A percentile compares a stretch with the other conserved stretches of the same genome.
phyloP scores from a whole-genome alignment of 2,888 invertebrate genomes.

The Criorhina ranunculi region DNA sequence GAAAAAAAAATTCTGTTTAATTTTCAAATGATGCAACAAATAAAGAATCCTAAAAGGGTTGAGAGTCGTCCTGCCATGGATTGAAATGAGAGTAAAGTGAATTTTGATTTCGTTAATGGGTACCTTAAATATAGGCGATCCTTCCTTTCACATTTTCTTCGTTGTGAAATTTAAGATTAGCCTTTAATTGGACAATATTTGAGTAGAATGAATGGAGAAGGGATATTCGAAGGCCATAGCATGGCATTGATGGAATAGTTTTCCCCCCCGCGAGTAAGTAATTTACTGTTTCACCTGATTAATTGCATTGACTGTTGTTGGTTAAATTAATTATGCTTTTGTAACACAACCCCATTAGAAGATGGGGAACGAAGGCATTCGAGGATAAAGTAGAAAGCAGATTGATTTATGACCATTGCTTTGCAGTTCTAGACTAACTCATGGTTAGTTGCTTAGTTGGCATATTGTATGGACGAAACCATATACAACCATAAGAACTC shows the following conservation, averaged over 20 bases:
- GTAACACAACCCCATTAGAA: slow-evolving; percentile 2
- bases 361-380: not conserved
- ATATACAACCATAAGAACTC: not conserved
- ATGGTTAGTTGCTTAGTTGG: not conserved
- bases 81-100: slow-evolving; percentile 10
- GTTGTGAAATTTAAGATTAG: slow-evolving; percentile 7
- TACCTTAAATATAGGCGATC: not conserved
- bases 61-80: not conserved
- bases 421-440: slow-evolving; percentile 8
- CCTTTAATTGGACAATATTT: slow-evolving; percentile 12
- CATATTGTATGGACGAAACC: not conserved
- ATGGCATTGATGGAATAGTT: slow-evolving; percentile 30
- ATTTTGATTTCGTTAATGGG: slow-evolving; percentile 15
- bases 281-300: slow-evolving; percentile 65
- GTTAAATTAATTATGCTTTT: slow-evolving; percentile 52
- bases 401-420: slow-evolving; percentile 56
- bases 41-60: not conserved
- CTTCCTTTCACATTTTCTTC: not conserved
- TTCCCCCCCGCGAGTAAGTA: slow-evolving; percentile 1
- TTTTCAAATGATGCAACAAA: slow-evolving; percentile 16
- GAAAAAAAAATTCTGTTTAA: slow-evolving; percentile 6
- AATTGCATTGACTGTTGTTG: slow-evolving; percentile 60
- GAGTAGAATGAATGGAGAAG: not conserved
- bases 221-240: slow-evolving; percentile 31
- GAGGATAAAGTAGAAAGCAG: not conserved